Base-by-base conservation (phyloP, 2,888 invertebrate species). In the Drosophila dives region DNA sequence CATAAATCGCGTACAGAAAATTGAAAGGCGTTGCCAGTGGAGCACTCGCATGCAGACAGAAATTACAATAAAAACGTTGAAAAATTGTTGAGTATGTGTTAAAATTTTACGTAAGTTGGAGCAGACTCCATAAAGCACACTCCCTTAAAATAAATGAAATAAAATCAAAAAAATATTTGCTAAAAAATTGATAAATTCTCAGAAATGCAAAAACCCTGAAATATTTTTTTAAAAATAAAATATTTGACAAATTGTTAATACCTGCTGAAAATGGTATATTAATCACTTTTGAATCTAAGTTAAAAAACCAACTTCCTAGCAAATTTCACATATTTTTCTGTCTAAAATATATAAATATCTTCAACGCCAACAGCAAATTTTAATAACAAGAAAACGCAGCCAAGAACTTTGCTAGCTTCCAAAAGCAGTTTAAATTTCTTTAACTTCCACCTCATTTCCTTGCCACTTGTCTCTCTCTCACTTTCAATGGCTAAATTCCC, bases 1-100 rank as follows among this genome's bases (percentile, higher is more conserved):
- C 85, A 89, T 89, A 82, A 85, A 81, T 82, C 80, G 83, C 64
- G 69, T 50, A 65, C 75, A 71, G 72, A 65, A 86, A 89, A 84
- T 89, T 84, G 89, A 72, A 75, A 85, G 72, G 81, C 65, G 63
- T 70, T 66, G 50, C 70, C 76, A 56, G 60, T 56, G 38, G 6
- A 40, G 55, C 45, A 42, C 15, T 63, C 55, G 45, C 54, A 45
- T 67, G 61, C 54, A 63, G 56, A 60, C 60, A 53, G 45, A 61
- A 77, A 66, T 63, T 49, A 26, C 68, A 68, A 58, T 51, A 40
- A 71, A 72, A 72, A 40, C 23, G 63, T 63, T 74, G 61, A 64
- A 67, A 70, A 70, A 42, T 70, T 48, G 50, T 58, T 61, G 53
- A 63, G 59, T 65, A 65, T 60, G 63, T 75, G 65, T 51, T 63